phyloP scores from a whole-genome alignment of 2,113 vertebrate species.

The Lampris incognitus region DNA sequence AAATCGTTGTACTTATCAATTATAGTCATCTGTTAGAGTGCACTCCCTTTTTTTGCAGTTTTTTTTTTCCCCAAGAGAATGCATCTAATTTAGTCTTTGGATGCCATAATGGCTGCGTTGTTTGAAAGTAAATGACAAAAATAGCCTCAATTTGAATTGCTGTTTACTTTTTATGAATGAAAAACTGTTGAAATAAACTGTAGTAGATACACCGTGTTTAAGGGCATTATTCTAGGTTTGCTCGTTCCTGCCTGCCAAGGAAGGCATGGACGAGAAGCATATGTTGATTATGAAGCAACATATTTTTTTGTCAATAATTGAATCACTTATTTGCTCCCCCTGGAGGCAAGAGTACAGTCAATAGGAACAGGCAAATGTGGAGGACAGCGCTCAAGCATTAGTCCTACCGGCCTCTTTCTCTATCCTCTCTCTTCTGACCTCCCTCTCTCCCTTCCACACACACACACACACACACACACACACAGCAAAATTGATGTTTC shows the following conservation, averaged over 20 bases:
- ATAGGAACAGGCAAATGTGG: conserved; percentile 40
- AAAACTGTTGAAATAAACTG: neutral
- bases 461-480: neutral
- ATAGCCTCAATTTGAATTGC: neutral
- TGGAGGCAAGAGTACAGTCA: conserved; percentile 50
- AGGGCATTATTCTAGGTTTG: conserved; percentile 28
- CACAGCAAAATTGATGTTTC: conserved; percentile 8
- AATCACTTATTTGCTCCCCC: conserved; percentile 61
- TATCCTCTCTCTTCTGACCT: neutral
- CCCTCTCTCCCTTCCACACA: conserved; percentile 8
- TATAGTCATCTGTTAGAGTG: no score
- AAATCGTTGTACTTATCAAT: no score
- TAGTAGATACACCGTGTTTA: neutral
- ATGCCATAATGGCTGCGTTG: no score
- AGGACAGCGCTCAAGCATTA: conserved; percentile 38
- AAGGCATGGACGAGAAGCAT: conserved; percentile 56
- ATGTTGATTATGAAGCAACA: conserved; percentile 51
- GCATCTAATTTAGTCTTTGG: no score
- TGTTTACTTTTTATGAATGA: neutral
- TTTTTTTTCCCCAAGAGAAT: no score
- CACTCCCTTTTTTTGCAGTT: no score
- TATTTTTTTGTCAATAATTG: conserved; percentile 68
- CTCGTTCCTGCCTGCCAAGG: conserved; percentile 5
- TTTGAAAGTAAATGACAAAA: conserved; percentile 3
- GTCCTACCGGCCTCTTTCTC: conserved; percentile 9